phyloP scores from a whole-genome alignment of 2,113 vertebrate species.

The Sturnira hondurensis region DNA sequence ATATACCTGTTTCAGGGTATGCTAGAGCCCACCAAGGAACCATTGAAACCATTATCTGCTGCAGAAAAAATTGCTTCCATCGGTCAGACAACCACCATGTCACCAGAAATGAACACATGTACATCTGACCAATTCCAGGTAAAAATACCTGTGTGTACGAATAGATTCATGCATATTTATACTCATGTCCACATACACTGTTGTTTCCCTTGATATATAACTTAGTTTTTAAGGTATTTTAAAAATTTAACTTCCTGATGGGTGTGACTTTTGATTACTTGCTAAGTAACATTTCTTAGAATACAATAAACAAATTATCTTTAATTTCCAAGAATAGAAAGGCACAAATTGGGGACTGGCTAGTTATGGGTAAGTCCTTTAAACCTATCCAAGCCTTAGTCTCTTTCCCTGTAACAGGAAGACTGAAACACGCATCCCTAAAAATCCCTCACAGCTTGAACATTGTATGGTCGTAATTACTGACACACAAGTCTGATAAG shows the following conservation, averaged over 20 bases:
- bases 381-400: neutral
- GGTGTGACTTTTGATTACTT: conserved; percentile 22
- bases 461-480: neutral
- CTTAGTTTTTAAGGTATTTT: conserved; percentile 15
- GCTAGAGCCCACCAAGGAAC: conserved; percentile 95
- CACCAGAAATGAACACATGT: conserved; percentile 83
- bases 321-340: conserved; percentile 48
- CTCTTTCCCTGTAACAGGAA: neutral
- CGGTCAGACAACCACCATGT: conserved; percentile 85
- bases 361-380: conserved; percentile 27
- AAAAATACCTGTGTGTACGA: conserved; percentile 57
- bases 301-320: conserved; percentile 38
- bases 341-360: neutral
- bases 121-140: conserved; percentile 90
- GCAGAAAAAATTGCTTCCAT: conserved; percentile 91
- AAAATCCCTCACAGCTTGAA: neutral
- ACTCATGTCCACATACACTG: neutral
- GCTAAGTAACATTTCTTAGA: neutral
- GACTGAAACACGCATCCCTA: neutral
- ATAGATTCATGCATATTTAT: neutral
- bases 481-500: conserved; percentile 6
- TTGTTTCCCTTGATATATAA: neutral
- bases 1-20: conserved; percentile 84
- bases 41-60: conserved; percentile 87
- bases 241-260: conserved; percentile 31